Evolutionary conservation across 2,797 vertebrate species (phyloP).

Genomic region (Poecilia picta): DNA sequence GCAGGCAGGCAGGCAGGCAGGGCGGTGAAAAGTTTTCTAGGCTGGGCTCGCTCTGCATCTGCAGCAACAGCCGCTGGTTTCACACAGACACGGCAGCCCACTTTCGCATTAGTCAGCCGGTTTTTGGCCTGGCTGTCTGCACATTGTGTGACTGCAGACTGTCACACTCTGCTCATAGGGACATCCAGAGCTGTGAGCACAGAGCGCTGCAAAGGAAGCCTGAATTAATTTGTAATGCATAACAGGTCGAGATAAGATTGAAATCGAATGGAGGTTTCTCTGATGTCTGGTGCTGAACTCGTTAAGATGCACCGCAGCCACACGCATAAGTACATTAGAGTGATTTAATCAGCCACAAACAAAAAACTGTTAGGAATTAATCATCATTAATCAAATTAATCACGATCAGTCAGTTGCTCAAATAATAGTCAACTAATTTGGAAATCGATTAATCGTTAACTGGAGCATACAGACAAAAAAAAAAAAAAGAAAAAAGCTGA

Average conservation of each 20-base stretch:
- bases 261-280: constrained; percentile 21
- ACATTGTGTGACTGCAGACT: constrained; percentile 45
- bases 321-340: background rate
- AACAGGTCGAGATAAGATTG: constrained; percentile 45
- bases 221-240: constrained; percentile 16
- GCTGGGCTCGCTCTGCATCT: constrained; percentile 37
- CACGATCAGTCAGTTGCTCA: no score
- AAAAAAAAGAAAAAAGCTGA: no score
- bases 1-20: background rate
- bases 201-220: constrained; percentile 34
- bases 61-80: constrained; percentile 43
- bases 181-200: constrained; percentile 37
- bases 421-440: no score
- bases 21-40: constrained; percentile 16
- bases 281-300: constrained; percentile 8
- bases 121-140: constrained; percentile 33
- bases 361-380: background rate
- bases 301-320: constrained; percentile 4
- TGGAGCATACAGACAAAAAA: no score
- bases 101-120: constrained; percentile 55
- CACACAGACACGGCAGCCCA: constrained; percentile 42
- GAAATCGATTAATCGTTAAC: no score
- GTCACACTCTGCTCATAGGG: constrained; percentile 32
- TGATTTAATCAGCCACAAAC: background rate
- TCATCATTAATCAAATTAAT: no score